Evolutionary conservation across 2,797 vertebrate genomes (phyloP), one percentile per base, ranked within the genome.

Genomic region (Brachymystax lenok): DNA sequence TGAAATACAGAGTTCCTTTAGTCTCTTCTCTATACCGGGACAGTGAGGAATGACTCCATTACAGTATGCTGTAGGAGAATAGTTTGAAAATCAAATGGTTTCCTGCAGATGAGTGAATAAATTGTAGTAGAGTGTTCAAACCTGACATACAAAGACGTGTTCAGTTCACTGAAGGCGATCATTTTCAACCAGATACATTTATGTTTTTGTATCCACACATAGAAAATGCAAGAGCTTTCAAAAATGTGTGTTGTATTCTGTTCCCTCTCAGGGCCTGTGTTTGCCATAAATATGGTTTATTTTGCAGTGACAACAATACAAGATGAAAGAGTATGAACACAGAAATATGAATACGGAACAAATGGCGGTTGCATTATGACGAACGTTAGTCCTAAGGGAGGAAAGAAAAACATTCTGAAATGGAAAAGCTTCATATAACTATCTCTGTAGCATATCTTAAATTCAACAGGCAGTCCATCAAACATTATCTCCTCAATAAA

Each of bases 401-500:
- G 14, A 54, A 67, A 68, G 56, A 33, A 40, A 33, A 73, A 73
- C 56, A 73, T 73, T 73, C 54, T 61, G 28, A 61, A 73, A 73
- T 61, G 59, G 19, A 61, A 63, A 21, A 61, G n/a, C 28, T 16
- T 16, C n/a, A 46, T 13, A 46, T 46, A 52, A 71, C 5, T 21
- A 27, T 21, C 2, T n/a, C n/a, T 33, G 40, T 46, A 46, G 10
- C 40, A 46, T 13, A 13, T 46, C 10, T 46, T 13, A 3, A 3
- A 46, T 46, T 46, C 40, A 69, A 51, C 24, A 75, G 27, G 17
- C 19, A 28, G 67, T 66, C 28, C 63, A 28, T 68, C 30, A 10
- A 68, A 54, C 63, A 75, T 54, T 12, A 84, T 82, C 63, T 84
- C 85, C 85, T 63, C 70, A 75, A 70, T 85, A 80, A 86, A 89